Evolutionary conservation across 2,797 vertebrate genomes (phyloP).

Genomic region (Carapus acus): DNA sequence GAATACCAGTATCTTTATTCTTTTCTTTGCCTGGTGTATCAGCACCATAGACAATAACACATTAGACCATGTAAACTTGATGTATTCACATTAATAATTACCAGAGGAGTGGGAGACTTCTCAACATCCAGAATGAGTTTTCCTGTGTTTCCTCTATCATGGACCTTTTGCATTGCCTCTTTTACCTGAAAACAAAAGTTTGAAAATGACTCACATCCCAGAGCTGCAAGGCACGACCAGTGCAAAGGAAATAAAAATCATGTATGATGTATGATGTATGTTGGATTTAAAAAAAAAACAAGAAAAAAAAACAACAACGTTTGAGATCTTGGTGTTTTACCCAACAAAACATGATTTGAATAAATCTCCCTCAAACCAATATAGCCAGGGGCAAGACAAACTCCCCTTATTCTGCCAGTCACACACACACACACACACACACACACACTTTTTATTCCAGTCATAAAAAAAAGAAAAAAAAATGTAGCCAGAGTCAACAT

Average conservation of each 20-base stretch:
- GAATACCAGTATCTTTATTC: too few species aligned
- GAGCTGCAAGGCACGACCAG: too few species aligned
- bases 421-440: conserved; percentile 15
- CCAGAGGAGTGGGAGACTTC: conserved; percentile 94
- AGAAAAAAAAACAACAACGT: too few species aligned
- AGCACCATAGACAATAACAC: neutral
- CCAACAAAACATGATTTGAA: neutral
- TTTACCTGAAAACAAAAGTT: conserved; percentile 81
- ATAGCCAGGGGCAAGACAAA: conserved; percentile 10
- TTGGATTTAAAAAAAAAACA: too few species aligned
- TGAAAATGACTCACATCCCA: neutral
- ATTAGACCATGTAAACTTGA: too few species aligned
- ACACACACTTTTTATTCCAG: conserved; percentile 19
- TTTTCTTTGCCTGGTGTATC: too few species aligned
- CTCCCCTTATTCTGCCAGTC: conserved; percentile 7
- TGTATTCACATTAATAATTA: too few species aligned
- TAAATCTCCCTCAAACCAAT: conserved; percentile 5
- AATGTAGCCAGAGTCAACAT: conserved; percentile 41
- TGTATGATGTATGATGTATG: too few species aligned
- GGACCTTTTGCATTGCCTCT: conserved; percentile 99
- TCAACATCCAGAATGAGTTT: conserved; percentile 97
- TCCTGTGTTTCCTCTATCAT: conserved; percentile 96
- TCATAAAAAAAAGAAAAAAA: conserved; percentile 26
- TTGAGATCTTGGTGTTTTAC: too few species aligned
- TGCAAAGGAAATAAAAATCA: too few species aligned